These are phyloP conservation scores for Vimba vimba DNA, from an alignment of 2,113 vertebrate species.

Conservation along the genomic window DNA sequence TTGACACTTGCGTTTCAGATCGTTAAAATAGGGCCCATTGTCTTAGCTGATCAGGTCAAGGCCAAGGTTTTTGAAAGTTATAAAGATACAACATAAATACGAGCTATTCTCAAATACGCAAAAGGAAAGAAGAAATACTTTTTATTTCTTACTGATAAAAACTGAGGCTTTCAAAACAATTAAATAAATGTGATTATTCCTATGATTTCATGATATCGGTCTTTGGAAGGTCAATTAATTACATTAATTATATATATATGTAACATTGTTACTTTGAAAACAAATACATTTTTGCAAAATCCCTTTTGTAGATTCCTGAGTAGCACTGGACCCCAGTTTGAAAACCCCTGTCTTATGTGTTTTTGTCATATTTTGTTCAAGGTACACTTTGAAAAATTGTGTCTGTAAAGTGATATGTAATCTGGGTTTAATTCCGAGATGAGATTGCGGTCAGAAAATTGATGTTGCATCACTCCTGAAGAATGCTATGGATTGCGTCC, in stretches of 20 bases:
- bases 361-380: slow-evolving; percentile 3
- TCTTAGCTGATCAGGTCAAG: not conserved
- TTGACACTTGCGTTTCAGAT: too few relatives aligned
- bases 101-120: not conserved
- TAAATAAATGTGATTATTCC: too few relatives aligned
- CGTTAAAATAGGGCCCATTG: too few relatives aligned
- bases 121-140: too few relatives aligned
- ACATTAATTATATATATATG: not conserved
- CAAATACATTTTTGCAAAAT: not conserved
- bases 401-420: not conserved
- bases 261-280: not conserved
- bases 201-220: not conserved
- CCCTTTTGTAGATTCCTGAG: not conserved
- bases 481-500: not conserved
- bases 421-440: not conserved
- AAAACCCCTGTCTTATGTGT: not conserved
- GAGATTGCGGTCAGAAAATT: not conserved
- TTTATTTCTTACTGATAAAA: too few relatives aligned
- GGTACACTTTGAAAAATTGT: not conserved
- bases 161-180: too few relatives aligned
- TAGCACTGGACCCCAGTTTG: not conserved
- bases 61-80: not conserved
- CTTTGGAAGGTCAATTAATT: not conserved
- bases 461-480: not conserved
- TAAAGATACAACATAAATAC: not conserved